Evolutionary conservation across 2,113 vertebrate species (phyloP), one percentile per base, ranked within the genome.

Genomic region (Cavia porcellus): DNA sequence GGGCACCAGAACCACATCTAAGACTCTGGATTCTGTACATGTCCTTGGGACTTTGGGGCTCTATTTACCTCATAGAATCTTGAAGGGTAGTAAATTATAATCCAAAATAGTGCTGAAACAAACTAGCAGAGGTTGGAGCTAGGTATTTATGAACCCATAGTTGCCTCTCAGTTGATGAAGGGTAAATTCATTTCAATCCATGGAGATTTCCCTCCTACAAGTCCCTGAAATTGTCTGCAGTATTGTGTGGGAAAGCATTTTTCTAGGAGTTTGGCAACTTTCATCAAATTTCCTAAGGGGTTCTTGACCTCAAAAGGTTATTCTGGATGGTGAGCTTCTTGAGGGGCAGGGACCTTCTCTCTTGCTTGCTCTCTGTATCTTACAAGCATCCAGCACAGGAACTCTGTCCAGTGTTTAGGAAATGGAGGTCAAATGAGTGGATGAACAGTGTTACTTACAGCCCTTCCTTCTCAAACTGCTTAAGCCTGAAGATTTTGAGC

Each of bases 81-180:
- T 92, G n/a, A 90, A 93, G 92, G 19, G 59, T 10, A 66, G 79
- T 79, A 75, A 86, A 32, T 84, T 61, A 52, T 79, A 82, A 90
- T 82, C 47, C 42, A 32, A 80, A 96, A 59, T 62, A 55, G 72
- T 59, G 79, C 66, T 70, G 72, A 94, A 50, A n/a, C 52, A 52
- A 66, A 64, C 22, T 57, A 47, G 22, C 57, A 74, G 32, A 38
- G 20, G 15, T 72, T 66, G 77, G 74, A 35, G 35, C 11, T 84
- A 35, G 74, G 50, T 47, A 72, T 61, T 90, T 70, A 50, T 50
- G 66, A 68, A 57, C 11, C 35, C 32, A 19, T 32, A 14, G 30
- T 68, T 20, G 32, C 72, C 38, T 86, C 47, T 30, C n/a, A 17
- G 52, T 59, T 74, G 55, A 77, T 64, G 24, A 87, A 85, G 52